Evolutionary conservation across 2,888 invertebrate species (phyloP).

Genomic region (Ferdinandea cuprea): DNA sequence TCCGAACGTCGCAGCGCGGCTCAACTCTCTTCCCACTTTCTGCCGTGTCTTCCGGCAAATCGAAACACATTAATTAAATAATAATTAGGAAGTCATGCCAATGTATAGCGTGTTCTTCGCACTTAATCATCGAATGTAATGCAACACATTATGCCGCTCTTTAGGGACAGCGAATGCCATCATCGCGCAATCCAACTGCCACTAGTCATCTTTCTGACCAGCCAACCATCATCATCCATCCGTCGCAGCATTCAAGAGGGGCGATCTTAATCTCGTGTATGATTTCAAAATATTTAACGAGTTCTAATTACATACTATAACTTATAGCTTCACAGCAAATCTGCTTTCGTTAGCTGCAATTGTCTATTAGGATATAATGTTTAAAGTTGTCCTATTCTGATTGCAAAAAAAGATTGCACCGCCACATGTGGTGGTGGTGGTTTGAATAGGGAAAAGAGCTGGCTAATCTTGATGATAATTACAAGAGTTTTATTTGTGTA

Average conservation of each 20-base stretch:
- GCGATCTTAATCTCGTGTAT: slow-evolving; percentile 45
- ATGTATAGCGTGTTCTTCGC: slow-evolving; percentile 57
- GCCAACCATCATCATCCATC: slow-evolving; percentile 42
- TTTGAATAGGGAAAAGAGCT: neutral
- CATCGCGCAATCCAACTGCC: slow-evolving; percentile 27
- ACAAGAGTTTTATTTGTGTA: slow-evolving; percentile 1
- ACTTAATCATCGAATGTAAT: slow-evolving; percentile 65
- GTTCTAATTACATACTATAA: slow-evolving; percentile 63
- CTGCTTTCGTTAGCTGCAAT: slow-evolving; percentile 48
- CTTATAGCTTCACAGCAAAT: slow-evolving; percentile 52
- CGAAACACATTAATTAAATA: slow-evolving; percentile 59
- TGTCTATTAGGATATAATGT: slow-evolving; percentile 37
- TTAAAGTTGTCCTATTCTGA: slow-evolving; percentile 27
- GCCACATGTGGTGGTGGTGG: neutral
- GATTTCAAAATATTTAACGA: slow-evolving; percentile 71
- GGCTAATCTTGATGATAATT: slow-evolving; percentile 49
- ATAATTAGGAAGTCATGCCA: slow-evolving; percentile 25
- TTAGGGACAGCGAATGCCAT: slow-evolving; percentile 21
- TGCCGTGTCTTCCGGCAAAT: slow-evolving; percentile 3
- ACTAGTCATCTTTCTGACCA: slow-evolving; percentile 22
- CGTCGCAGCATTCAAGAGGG: slow-evolving; percentile 19
- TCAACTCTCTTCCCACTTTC: neutral
- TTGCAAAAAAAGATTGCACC: slow-evolving; percentile 9
- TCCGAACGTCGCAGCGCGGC: no score
- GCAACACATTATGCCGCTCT: slow-evolving; percentile 32